A percentile compares a stretch with the other conserved stretches of the same genome.
Evolutionary conservation across 2,888 invertebrate genomes (phyloP).

Genomic region (Apodemia zela): DNA sequence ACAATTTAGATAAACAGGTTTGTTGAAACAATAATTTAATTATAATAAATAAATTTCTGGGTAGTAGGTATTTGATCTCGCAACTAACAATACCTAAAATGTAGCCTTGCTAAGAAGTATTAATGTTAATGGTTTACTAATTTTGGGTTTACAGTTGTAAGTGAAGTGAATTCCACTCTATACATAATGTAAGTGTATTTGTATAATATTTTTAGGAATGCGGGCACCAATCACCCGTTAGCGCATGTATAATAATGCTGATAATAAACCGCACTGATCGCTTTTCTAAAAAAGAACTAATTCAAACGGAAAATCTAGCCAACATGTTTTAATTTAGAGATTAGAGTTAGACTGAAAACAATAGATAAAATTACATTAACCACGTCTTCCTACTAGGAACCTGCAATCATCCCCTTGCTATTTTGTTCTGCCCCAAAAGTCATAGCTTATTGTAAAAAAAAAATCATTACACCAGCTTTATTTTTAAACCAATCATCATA

Average conservation of each 20-base stretch:
- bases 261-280: constrained; percentile 66
- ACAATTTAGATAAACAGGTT: neutral
- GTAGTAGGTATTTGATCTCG: too few relatives aligned
- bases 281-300: constrained; percentile 37
- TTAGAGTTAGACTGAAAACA: constrained; percentile 19
- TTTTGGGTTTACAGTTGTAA: constrained; percentile 79
- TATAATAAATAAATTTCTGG: too few relatives aligned
- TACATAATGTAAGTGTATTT: constrained; percentile 64
- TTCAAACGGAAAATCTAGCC: neutral
- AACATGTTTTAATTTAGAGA: neutral
- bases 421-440: constrained; percentile 31
- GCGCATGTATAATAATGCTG: constrained; percentile 66
- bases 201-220: constrained; percentile 66
- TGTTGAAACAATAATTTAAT: neutral
- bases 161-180: constrained; percentile 69
- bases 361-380: constrained; percentile 29
- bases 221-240: constrained; percentile 72
- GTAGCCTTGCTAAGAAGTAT: neutral
- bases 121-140: constrained; percentile 61
- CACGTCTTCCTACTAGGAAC: constrained; percentile 39
- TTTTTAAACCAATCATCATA: constrained; percentile 17
- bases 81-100: neutral
- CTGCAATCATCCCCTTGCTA: constrained; percentile 12
- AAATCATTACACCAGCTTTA: constrained; percentile 18
- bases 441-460: constrained; percentile 54